Evolutionary conservation across 2,888 invertebrate genomes (phyloP).

Genomic region (Caenorhabditis parvicauda): DNA sequence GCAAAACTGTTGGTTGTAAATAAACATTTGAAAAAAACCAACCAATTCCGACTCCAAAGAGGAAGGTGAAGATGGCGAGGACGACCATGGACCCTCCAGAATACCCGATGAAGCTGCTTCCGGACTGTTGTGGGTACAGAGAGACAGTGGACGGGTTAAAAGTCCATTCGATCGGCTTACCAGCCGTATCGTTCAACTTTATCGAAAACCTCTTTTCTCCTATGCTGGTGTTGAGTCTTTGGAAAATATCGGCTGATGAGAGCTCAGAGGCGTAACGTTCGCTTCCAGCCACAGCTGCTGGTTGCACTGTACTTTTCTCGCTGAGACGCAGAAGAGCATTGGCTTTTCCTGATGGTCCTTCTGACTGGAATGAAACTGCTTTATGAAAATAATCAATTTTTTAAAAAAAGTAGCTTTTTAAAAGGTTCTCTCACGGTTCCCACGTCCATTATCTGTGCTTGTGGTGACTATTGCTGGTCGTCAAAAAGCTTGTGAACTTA

Average conservation of each 20-base stretch:
- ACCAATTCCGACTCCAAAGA: slow-evolving; percentile 37
- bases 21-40: not conserved
- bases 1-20: no score
- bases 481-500: no score
- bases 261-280: no score
- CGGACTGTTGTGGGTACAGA: slow-evolving; percentile 14
- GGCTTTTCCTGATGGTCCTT: not conserved
- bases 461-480: no score
- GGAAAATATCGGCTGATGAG: slow-evolving; percentile 1
- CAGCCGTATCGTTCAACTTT: no score
- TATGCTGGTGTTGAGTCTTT: slow-evolving; percentile 5
- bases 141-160: slow-evolving; percentile 12
- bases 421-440: no score
- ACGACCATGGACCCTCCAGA: slow-evolving; percentile 46
- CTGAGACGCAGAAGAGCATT: slow-evolving; percentile 8
- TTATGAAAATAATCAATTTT: no score
- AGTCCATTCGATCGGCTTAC: no score
- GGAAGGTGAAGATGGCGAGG: slow-evolving; percentile 37
- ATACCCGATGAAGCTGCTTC: slow-evolving; percentile 32
- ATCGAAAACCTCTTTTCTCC: no score
- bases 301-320: slow-evolving; percentile 12
- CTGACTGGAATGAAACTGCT: not conserved
- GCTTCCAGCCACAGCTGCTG: slow-evolving; percentile 6
- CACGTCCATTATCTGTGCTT: no score
- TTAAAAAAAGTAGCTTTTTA: no score